Evolutionary conservation across 2,888 invertebrate genomes (phyloP).

Genomic region (Deilephila elpenor): DNA sequence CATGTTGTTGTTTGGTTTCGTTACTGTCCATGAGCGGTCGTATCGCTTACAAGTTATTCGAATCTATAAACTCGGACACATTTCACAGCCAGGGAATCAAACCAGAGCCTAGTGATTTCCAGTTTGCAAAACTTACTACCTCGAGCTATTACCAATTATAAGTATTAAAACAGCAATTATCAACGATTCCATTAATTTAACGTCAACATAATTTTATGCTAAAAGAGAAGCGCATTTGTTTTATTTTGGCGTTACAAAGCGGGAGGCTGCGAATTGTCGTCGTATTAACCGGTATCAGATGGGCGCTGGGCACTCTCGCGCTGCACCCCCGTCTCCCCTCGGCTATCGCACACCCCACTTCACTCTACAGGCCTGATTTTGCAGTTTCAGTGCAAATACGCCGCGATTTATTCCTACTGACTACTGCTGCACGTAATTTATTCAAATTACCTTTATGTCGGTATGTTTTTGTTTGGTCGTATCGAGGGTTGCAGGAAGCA

Average conservation of each 20-base stretch:
- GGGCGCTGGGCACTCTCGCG: conserved; percentile 52
- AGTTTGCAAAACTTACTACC: too few species aligned
- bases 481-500: not conserved
- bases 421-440: conserved; percentile 19
- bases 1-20: too few species aligned
- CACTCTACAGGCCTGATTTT: conserved; percentile 52
- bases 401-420: conserved; percentile 41
- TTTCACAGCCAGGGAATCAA: too few species aligned
- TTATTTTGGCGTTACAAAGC: conserved; percentile 34
- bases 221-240: conserved; percentile 5
- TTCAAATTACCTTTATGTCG: not conserved
- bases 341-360: conserved; percentile 44
- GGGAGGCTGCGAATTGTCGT: conserved; percentile 75
- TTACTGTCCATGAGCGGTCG: too few species aligned
- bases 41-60: too few species aligned
- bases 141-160: too few species aligned
- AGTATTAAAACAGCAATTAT: not conserved
- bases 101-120: too few species aligned
- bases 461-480: too few species aligned
- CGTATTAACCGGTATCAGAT: conserved; percentile 73
- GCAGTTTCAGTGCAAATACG: conserved; percentile 45
- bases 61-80: too few species aligned
- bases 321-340: conserved; percentile 37
- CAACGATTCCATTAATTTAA: not conserved
- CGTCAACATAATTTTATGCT: not conserved